Conservation (phyloP, 2,888 invertebrate genomes). For the Plagodis pulveraria region DNA sequence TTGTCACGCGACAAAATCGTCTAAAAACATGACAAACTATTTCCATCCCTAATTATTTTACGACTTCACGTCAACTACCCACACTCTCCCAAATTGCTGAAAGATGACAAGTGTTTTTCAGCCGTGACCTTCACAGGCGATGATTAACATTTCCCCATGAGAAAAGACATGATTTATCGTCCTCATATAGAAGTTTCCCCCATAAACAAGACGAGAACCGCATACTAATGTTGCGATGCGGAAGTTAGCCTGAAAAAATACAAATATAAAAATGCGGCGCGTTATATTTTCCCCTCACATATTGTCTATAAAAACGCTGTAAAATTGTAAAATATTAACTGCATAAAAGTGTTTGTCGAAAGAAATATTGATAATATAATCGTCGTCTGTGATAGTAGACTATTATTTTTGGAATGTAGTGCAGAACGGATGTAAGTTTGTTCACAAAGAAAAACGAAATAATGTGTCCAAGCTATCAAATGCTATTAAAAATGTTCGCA, state of each 20-base stretch:
- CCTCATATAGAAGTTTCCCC: slow-evolving; percentile 35
- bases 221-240: slow-evolving; percentile 29
- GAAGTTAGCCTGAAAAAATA: slow-evolving; percentile 22
- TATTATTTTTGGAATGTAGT: background rate
- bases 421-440: slow-evolving; percentile 3
- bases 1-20: slow-evolving; percentile 2
- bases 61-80: slow-evolving; percentile 7
- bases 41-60: slow-evolving; percentile 16
- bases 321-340: slow-evolving; percentile 20
- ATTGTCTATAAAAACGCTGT: slow-evolving; percentile 33
- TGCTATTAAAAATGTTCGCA: too few species aligned
- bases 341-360: slow-evolving; percentile 29
- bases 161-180: slow-evolving; percentile 38
- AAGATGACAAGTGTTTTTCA: slow-evolving; percentile 27
- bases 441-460: background rate
- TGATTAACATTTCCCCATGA: slow-evolving; percentile 39
- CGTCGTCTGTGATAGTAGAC: slow-evolving; percentile 8
- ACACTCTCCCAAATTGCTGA: slow-evolving; percentile 19
- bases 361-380: slow-evolving; percentile 25
- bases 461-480: too few species aligned
- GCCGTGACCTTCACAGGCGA: slow-evolving; percentile 32
- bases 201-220: slow-evolving; percentile 33
- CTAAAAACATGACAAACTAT: slow-evolving; percentile 1
- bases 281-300: slow-evolving; percentile 6
- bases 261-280: slow-evolving; percentile 12